Conservation (phyloP, 1,140 invertebrate genomes). For the Myzus persicae region DNA sequence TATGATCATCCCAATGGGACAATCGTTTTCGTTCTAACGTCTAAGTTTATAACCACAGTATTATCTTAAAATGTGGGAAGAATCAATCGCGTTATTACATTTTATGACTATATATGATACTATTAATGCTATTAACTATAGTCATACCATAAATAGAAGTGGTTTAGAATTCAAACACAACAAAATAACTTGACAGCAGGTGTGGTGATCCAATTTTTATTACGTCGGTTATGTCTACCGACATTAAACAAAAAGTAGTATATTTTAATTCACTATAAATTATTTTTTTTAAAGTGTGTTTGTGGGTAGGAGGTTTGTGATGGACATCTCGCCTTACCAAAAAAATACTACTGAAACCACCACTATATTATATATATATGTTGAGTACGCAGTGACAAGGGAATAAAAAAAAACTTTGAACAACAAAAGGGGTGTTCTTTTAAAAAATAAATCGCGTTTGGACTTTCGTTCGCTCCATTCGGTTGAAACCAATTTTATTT, state of each 20-base stretch:
- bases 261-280: background rate
- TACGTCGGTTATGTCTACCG: background rate
- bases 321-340: background rate
- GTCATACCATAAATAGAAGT: background rate
- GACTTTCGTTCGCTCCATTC: background rate
- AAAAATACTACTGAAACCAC: background rate
- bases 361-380: background rate
- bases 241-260: background rate
- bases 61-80: background rate
- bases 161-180: background rate
- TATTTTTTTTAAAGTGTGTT: background rate
- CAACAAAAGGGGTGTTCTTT: constrained; percentile 1
- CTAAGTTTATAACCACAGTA: background rate
- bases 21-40: background rate
- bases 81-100: background rate
- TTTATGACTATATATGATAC: too few species aligned
- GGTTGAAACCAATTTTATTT: constrained; percentile 2
- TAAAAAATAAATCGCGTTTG: background rate
- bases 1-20: background rate
- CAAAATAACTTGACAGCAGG: background rate
- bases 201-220: background rate
- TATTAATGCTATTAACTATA: too few species aligned
- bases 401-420: background rate
- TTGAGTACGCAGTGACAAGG: background rate
- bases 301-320: background rate